phyloP scores from a whole-genome alignment of 2,113 vertebrate genomes.

The Oreotragus oreotragus region DNA sequence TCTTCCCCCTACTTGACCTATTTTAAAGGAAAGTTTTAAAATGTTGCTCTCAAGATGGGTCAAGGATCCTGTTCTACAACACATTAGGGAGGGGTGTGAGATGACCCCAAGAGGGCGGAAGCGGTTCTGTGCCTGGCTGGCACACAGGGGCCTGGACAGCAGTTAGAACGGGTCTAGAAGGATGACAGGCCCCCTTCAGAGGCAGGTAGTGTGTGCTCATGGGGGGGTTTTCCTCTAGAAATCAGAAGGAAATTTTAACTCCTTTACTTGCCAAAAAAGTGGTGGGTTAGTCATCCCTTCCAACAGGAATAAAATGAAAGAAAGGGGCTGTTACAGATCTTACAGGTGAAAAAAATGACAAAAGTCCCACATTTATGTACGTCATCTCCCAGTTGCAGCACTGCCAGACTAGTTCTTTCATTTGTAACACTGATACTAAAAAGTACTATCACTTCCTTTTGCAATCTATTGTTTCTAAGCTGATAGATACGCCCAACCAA shows the following conservation, averaged over 20 bases:
- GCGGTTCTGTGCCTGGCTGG: background rate
- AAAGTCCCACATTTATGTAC: background rate
- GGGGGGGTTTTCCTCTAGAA: background rate
- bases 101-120: background rate
- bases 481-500: background rate
- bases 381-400: background rate
- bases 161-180: background rate
- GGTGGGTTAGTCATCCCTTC: background rate
- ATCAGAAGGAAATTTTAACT: background rate
- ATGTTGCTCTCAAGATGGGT: background rate
- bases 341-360: background rate
- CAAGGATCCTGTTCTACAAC: background rate
- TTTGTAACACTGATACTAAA: background rate
- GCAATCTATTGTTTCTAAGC: background rate
- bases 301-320: background rate
- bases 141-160: rapidly evolving
- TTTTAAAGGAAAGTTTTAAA: background rate
- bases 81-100: background rate
- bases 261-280: background rate
- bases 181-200: background rate
- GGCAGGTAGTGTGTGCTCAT: background rate
- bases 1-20: background rate
- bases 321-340: background rate
- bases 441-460: background rate
- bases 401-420: background rate